phyloP scores from a whole-genome alignment of 2,113 vertebrate species.

The Leucopsar rothschildi region DNA sequence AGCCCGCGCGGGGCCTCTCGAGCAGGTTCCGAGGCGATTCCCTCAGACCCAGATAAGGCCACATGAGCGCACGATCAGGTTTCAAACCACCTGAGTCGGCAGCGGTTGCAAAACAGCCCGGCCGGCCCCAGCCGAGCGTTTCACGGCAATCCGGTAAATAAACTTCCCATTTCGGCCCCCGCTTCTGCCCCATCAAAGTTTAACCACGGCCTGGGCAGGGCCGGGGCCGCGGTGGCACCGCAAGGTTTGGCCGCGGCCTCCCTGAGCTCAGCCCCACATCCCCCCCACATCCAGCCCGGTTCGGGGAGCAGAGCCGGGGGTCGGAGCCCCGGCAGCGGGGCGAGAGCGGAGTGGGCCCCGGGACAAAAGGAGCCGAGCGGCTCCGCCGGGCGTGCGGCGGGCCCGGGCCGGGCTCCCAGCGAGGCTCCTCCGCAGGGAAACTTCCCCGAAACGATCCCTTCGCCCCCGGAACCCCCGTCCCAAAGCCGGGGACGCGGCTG shows the following conservation, averaged over 20 bases:
- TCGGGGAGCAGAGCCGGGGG: neutral
- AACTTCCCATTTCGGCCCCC: neutral
- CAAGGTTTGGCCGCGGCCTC: neutral
- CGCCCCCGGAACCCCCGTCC: fast-evolving
- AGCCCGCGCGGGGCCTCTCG: neutral
- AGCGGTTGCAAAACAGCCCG: conserved; percentile 9
- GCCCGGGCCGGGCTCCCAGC: neutral
- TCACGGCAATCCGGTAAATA: neutral
- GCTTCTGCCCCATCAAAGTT: neutral
- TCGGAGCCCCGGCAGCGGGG: neutral
- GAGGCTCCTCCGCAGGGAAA: neutral
- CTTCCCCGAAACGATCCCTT: neutral
- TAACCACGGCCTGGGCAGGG: neutral
- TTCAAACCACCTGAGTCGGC: conserved; percentile 25
- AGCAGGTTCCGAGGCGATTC: neutral
- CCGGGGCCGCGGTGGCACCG: neutral
- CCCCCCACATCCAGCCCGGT: neutral
- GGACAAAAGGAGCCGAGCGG: neutral
- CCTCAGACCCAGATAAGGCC: neutral
- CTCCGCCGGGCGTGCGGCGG: neutral
- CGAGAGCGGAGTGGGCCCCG: too few relatives aligned
- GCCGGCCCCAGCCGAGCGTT: neutral
- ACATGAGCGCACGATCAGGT: conserved; percentile 18
- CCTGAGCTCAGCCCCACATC: neutral
- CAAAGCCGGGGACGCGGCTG: too few relatives aligned